Conservation (phyloP, 2,888 invertebrate genomes). For the Agonum fuliginosum region DNA sequence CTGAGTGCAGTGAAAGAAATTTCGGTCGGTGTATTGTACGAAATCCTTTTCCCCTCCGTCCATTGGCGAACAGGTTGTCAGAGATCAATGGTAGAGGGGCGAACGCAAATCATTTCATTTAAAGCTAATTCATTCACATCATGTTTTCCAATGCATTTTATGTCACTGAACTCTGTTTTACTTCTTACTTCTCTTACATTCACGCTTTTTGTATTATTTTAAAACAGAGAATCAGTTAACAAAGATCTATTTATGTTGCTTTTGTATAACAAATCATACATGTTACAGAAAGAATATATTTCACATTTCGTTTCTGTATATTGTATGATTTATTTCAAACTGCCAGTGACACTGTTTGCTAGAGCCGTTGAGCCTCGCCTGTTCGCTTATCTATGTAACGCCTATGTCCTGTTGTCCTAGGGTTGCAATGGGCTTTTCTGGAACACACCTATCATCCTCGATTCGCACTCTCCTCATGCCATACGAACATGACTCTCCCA, state of each 20-base stretch:
- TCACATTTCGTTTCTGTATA: conserved; percentile 11
- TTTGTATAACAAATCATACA: conserved; percentile 27
- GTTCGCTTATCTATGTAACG: conserved; percentile 46
- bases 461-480: conserved; percentile 80
- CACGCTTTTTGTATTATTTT: conserved; percentile 14
- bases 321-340: conserved; percentile 9
- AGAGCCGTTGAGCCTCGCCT: conserved; percentile 58
- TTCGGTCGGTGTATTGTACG: conserved; percentile 23
- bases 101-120: conserved; percentile 48
- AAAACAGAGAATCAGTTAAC: conserved; percentile 31
- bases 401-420: conserved; percentile 70
- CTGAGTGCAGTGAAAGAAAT: conserved; percentile 49
- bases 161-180: conserved; percentile 24
- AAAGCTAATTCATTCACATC: conserved; percentile 35
- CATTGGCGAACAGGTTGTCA: conserved; percentile 57
- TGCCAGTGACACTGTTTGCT: conserved; percentile 52
- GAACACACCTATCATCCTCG: conserved; percentile 85
- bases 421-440: conserved; percentile 90
- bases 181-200: conserved; percentile 27
- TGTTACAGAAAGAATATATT: conserved; percentile 31
- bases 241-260: conserved; percentile 21
- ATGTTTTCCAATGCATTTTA: conserved; percentile 36
- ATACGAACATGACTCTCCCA: conserved; percentile 73
- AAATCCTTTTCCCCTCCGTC: conserved; percentile 46
- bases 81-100: conserved; percentile 56